Percentiles rank a stretch among this genome's conserved stretches.
phyloP scores from a whole-genome alignment of 2,797 vertebrate species.

The Gorsachius magnificus region DNA sequence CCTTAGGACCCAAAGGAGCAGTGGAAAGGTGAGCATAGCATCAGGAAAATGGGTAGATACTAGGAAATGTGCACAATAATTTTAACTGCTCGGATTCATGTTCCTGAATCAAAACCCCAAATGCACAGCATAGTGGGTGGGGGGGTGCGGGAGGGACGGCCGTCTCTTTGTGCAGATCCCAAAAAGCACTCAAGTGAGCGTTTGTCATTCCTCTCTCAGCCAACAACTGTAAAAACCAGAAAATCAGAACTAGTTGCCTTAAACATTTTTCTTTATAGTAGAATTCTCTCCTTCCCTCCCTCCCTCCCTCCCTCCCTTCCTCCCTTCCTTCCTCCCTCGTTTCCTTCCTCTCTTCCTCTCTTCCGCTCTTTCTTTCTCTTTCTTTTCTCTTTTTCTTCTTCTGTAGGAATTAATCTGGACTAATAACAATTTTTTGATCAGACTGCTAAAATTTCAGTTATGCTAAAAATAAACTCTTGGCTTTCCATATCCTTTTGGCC shows the following conservation, averaged over 20 bases:
- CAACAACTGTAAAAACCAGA: neutral
- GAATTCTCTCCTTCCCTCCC: neutral
- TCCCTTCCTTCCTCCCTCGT: rapidly evolving
- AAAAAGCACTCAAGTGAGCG: neutral
- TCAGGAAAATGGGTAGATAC: neutral
- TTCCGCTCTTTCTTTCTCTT: neutral
- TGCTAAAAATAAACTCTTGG: neutral
- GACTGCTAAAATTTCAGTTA: neutral
- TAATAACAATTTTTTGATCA: neutral
- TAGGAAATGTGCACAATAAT: neutral
- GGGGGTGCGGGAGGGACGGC: neutral
- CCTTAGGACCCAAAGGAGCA: neutral
- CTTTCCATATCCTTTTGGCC: neutral
- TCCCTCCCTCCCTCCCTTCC: rapidly evolving
- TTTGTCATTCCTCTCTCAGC: neutral
- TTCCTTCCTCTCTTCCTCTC: neutral
- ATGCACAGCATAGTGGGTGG: neutral
- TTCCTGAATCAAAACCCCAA: neutral
- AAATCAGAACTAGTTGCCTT: neutral
- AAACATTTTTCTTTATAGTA: neutral
- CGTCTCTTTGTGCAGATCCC: neutral
- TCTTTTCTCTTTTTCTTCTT: neutral
- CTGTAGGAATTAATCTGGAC: neutral
- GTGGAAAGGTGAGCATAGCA: neutral
- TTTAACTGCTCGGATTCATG: neutral